phyloP scores from a whole-genome alignment of 2,888 invertebrate species.

The Pammene fasciana region DNA sequence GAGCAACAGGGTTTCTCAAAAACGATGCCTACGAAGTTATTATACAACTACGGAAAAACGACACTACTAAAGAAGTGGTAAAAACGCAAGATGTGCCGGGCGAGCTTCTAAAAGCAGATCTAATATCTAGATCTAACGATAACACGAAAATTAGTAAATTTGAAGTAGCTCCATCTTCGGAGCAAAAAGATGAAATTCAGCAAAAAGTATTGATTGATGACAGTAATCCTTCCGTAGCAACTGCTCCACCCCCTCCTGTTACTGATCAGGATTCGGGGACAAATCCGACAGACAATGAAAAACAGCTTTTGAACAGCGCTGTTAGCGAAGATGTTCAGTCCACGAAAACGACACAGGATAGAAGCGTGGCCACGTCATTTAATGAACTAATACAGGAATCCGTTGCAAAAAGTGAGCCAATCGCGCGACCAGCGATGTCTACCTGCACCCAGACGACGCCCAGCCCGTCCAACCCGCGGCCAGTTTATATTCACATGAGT shows the following conservation, averaged over 20 bases:
- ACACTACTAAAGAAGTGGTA: slow-evolving; percentile 46
- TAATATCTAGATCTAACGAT: background rate
- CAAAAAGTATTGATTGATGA: background rate
- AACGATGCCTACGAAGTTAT: slow-evolving; percentile 75
- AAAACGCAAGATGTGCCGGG: background rate
- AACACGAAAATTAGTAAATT: background rate
- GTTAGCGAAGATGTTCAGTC: background rate
- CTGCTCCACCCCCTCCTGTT: background rate
- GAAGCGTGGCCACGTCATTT: slow-evolving; percentile 54
- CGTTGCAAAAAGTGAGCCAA: slow-evolving; percentile 49
- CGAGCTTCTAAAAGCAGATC: background rate
- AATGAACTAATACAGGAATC: slow-evolving; percentile 50
- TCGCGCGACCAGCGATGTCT: slow-evolving; percentile 61
- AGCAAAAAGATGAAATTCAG: background rate
- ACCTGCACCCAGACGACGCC: slow-evolving; percentile 70
- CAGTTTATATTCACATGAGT: slow-evolving; percentile 71
- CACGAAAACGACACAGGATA: slow-evolving; percentile 48
- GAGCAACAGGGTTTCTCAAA: slow-evolving; percentile 68
- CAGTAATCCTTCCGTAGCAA: background rate
- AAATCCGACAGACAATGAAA: slow-evolving; percentile 24
- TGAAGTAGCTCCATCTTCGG: background rate
- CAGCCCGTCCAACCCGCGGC: slow-evolving; percentile 62
- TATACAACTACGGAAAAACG: slow-evolving; percentile 74
- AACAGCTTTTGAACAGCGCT: slow-evolving; percentile 3
- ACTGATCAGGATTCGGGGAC: background rate